phyloP scores from a whole-genome alignment of 2,113 vertebrate species.

The Crotalus tigris region DNA sequence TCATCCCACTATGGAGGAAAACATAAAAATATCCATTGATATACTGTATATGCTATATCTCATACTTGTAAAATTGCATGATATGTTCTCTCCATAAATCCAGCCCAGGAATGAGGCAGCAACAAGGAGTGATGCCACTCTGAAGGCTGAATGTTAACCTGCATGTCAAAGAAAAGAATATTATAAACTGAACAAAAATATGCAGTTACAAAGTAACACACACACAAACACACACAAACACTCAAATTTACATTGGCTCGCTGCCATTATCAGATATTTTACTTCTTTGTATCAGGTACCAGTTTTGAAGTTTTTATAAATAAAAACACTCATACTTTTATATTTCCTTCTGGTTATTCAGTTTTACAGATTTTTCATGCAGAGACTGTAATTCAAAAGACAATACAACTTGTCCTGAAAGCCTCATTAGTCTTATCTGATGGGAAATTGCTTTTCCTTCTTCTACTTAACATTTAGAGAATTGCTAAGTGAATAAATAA shows the following conservation, averaged over 20 bases:
- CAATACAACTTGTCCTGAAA: not conserved
- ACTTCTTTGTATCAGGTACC: not conserved
- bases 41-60: fast-evolving
- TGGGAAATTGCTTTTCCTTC: not conserved
- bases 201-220: not conserved
- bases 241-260: not conserved
- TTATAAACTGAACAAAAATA: not conserved
- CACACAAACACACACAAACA: not conserved
- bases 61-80: constrained; percentile 86
- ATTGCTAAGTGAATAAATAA: not conserved
- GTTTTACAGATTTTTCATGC: constrained; percentile 33
- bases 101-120: constrained; percentile 87
- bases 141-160: constrained; percentile 94
- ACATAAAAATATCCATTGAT: not conserved
- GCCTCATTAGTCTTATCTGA: not conserved
- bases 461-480: not conserved
- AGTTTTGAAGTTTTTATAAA: not conserved
- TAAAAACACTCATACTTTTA: constrained; percentile 39
- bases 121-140: constrained; percentile 92
- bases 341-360: constrained; percentile 32
- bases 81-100: constrained; percentile 87
- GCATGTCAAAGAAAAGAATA: not conserved
- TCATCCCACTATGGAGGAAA: not conserved
- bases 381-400: not conserved
- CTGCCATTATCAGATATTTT: constrained; percentile 13